Base-by-base conservation (phyloP, 2,888 invertebrate genomes). In the Hemicrepidius hirtus region DNA sequence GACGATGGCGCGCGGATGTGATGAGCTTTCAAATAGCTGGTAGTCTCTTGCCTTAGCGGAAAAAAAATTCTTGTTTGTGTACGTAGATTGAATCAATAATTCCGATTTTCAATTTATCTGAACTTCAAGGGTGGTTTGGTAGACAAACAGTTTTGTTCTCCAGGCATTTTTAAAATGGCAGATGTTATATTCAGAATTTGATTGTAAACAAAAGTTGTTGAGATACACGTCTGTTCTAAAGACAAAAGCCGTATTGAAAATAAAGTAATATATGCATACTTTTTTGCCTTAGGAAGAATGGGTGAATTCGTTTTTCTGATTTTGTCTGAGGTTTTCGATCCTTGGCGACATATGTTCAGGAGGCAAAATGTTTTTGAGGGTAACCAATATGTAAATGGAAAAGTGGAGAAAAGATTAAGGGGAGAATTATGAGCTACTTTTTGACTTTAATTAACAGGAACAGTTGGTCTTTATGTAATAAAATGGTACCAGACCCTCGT, bases 131-230 rank as follows among this genome's bases (percentile, higher is more conserved):
- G 32, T 9, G 18, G 28, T 55, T 32, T 32, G 55, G 20, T 18
- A 35, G 37, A 57, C 57, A 57, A 57, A 57, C 57, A 57, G 9
- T 13, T 12, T 37, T 57, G 35, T 9, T 37, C 20, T 32, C 37
- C 0, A 21, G 37, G 18, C 18, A 20, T 37, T 57, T 37, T 57
- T 32, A 53, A 57, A 57, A 37, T 40, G 40, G 37, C 57, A 37
- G 57, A 13, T 57, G 57, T 57, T 57, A 37, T 57, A 12, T 57
- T 37, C 37, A 57, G 18, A 20, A 57, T 57, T 32, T 57, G 53
- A 53, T 53, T 53, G 57, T 37, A 57, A 57, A 57, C 57, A 57
- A 57, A 37, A 37, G 57, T n/a, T 57, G 55, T n/a, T 12, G 55
- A 32, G 16, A 21, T 18, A 57, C 12, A 18, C 57, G 13, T 5